Evolutionary conservation across 2,888 invertebrate species (phyloP).

Genomic region (Cataglyphis cursor): DNA sequence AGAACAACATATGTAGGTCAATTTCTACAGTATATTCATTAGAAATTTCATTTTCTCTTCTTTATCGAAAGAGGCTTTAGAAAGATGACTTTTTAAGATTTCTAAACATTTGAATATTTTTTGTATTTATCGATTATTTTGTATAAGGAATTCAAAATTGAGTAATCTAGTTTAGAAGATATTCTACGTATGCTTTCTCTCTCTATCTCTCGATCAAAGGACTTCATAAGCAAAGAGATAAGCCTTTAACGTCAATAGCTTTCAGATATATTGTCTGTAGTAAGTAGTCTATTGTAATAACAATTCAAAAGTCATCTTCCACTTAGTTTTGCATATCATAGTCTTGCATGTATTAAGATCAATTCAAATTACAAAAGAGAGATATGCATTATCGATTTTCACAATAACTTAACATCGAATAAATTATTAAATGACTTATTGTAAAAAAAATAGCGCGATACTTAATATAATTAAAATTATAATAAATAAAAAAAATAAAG

Average conservation of each 20-base stretch:
- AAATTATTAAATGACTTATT: conserved; percentile 2
- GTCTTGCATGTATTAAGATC: conserved; percentile 25
- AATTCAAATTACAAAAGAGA: conserved; percentile 39
- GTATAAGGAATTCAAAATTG: background rate
- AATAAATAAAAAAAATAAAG: background rate
- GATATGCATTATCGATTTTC: conserved; percentile 9
- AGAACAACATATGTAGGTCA: conserved; percentile 28
- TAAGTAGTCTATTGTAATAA: conserved; percentile 46
- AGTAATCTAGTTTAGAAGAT: conserved; percentile 1
- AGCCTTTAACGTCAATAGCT: conserved; percentile 35
- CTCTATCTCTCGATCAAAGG: background rate
- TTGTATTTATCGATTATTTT: background rate
- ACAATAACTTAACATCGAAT: conserved; percentile 23
- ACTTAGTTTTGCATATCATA: conserved; percentile 25
- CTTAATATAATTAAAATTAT: background rate
- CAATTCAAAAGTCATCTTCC: conserved; percentile 9
- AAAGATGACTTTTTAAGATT: background rate
- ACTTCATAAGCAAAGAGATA: conserved; percentile 31
- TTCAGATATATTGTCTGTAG: conserved; percentile 24
- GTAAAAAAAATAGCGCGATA: background rate
- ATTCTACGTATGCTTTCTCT: no score
- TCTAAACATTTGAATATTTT: background rate
- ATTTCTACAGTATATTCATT: background rate
- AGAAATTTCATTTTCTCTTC: background rate
- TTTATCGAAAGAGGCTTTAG: background rate